Evolutionary conservation across 2,797 vertebrate species (phyloP).

Genomic region (Trematomus bernacchii): DNA sequence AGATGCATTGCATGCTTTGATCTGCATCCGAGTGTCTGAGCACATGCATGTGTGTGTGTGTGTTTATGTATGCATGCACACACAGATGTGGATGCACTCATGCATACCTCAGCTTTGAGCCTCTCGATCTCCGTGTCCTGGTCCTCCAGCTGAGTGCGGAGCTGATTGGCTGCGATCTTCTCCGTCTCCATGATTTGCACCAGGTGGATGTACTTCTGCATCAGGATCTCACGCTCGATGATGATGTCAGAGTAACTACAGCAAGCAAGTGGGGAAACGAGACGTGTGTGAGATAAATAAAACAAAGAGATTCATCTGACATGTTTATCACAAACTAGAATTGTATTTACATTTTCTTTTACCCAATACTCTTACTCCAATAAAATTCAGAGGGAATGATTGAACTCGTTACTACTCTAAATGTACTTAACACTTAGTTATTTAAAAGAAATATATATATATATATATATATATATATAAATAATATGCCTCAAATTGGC

Average conservation of each 20-base stretch:
- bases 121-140: slow-evolving; percentile 97
- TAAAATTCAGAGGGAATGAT: not conserved
- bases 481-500: too few relatives aligned
- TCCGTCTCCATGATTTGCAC: slow-evolving; percentile 98
- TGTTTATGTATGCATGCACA: slow-evolving; percentile 36
- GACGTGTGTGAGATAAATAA: not conserved
- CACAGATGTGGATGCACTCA: slow-evolving; percentile 35
- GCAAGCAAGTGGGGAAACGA: slow-evolving; percentile 1
- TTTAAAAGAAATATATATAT: not conserved
- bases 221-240: slow-evolving; percentile 95
- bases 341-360: not conserved
- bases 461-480: too few relatives aligned
- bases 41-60: slow-evolving; percentile 2
- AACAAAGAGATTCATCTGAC: not conserved
- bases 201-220: slow-evolving; percentile 99
- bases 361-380: not conserved
- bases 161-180: slow-evolving; percentile 96
- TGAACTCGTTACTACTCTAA: not conserved
- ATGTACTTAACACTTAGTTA: not conserved
- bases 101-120: slow-evolving; percentile 93
- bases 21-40: slow-evolving; percentile 1
- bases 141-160: slow-evolving; percentile 96
- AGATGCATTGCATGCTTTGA: slow-evolving; percentile 32
- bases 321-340: not conserved
- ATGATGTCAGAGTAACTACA: slow-evolving; percentile 94